Evolutionary conservation across 1,140 invertebrate species (phyloP), one percentile per base, ranked within the genome.

Genomic region (Drosophila pachea): DNA sequence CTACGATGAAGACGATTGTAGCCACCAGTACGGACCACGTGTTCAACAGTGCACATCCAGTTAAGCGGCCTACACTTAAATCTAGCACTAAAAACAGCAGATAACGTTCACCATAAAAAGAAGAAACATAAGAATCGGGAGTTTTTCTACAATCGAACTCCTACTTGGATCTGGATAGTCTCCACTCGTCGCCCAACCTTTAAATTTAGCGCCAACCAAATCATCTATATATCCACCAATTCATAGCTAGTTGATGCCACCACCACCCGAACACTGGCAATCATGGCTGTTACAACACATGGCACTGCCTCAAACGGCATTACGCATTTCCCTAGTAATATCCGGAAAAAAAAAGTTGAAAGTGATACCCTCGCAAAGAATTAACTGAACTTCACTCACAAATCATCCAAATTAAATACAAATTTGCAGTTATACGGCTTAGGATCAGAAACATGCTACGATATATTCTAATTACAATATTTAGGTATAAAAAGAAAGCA

Each of bases 21-120:
- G 74, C 59, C 86, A 79, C 64, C 77, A 88, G 12, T 90, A 90
- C 54, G 90, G 92, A 11, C 90, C 92, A 14, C 90, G 92, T 59
- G 91, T 93, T 68, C 94, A 96, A 36, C 95, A 96, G 89, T 97
- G 95, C 91, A 93, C 95, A 76, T 93, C 94, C 50, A 94, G 95
- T 90, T 96, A 95, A 93, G 72, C 86, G 73, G 72, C 45, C 48
- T 64, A 67, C 54, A 71, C 68, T 62, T 74, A 73, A 70, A 61
- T 32, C 36, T 35, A 22, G 9, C 56, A 59, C 56, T 22, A 22
- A 38, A 38, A 36, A 43, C 40, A 12, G 7, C 3, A 38, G 5
- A 7, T 38, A 53, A 53, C 9, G 7, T 38, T 22, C 32, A 5
- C 31, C n/a, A 36, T 14, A 45, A 32, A 14, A 6, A 7, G 4